Percentiles rank a stretch among this genome's conserved stretches.
phyloP scores from a whole-genome alignment of 2,888 invertebrate species.

The Tipula helvola region DNA sequence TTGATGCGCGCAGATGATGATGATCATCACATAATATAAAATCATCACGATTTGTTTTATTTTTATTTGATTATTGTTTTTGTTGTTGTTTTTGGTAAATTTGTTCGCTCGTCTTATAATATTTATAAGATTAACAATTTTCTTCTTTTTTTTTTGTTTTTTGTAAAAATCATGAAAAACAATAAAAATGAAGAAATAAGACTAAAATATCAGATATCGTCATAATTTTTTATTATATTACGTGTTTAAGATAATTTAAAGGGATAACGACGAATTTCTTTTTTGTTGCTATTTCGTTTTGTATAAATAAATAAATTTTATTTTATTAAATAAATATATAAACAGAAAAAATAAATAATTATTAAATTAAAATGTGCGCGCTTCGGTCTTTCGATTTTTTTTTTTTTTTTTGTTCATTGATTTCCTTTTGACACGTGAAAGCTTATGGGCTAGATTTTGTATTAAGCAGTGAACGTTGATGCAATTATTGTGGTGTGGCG shows the following conservation, averaged over 20 bases:
- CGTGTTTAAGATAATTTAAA: not conserved
- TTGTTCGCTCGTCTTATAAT: not conserved
- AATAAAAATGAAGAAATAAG: not conserved
- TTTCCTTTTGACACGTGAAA: not conserved
- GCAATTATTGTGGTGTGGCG: too few relatives aligned
- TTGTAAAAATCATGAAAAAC: too few relatives aligned
- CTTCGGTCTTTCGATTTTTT: not conserved
- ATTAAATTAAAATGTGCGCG: not conserved
- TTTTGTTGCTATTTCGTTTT: not conserved
- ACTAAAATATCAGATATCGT: conserved; percentile 4
- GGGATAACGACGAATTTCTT: not conserved
- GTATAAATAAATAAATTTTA: not conserved
- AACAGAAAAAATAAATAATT: not conserved
- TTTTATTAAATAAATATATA: not conserved
- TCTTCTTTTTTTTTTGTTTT: too few relatives aligned
- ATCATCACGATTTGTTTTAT: not conserved
- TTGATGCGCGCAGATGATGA: not conserved
- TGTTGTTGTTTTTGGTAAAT: not conserved
- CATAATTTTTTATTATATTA: conserved; percentile 4
- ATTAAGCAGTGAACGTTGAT: too few relatives aligned
- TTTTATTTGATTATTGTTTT: not conserved
- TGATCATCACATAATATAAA: not conserved
- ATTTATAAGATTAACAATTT: not conserved
- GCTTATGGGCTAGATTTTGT: not conserved
- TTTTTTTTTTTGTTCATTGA: not conserved